Conservation (phyloP, 2,888 invertebrate genomes). For the Cynaeus angustus region DNA sequence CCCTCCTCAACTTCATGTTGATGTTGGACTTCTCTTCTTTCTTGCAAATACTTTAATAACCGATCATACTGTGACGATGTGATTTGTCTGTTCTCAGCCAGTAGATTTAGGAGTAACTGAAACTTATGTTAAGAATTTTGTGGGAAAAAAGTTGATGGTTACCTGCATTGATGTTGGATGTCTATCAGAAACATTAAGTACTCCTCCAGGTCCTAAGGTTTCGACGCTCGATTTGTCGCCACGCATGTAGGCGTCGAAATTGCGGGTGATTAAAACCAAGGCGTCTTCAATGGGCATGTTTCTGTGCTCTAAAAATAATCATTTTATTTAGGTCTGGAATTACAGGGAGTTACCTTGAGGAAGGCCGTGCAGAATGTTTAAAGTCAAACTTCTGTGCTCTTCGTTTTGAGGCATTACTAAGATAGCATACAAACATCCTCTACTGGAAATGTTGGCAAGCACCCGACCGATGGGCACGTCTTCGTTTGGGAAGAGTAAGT, state of each 20-base stretch:
- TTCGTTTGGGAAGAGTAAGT: slow-evolving; percentile 93
- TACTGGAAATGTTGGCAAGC: slow-evolving; percentile 88
- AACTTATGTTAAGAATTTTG: slow-evolving; percentile 53
- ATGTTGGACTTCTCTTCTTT: slow-evolving; percentile 82
- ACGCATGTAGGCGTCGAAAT: slow-evolving; percentile 78
- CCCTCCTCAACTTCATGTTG: slow-evolving; percentile 85
- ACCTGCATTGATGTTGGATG: slow-evolving; percentile 80
- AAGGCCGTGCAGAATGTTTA: slow-evolving; percentile 92
- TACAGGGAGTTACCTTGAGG: slow-evolving; percentile 81
- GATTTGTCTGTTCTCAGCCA: slow-evolving; percentile 87
- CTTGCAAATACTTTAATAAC: slow-evolving; percentile 82
- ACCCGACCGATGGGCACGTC: slow-evolving; percentile 87
- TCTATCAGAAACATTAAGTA: slow-evolving; percentile 68
- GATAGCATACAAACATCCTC: slow-evolving; percentile 93
- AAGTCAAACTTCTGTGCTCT: slow-evolving; percentile 88
- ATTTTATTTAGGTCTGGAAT: slow-evolving; percentile 1
- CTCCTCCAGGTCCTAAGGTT: slow-evolving; percentile 56
- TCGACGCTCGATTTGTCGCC: slow-evolving; percentile 68
- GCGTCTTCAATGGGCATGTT: slow-evolving; percentile 98
- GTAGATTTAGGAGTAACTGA: slow-evolving; percentile 81
- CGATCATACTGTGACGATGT: slow-evolving; percentile 87
- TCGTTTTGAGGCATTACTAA: slow-evolving; percentile 90
- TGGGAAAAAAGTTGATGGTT: slow-evolving; percentile 33
- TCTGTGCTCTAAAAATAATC: slow-evolving; percentile 82
- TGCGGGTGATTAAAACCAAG: slow-evolving; percentile 82